Conservation (phyloP, 2,113 vertebrate genomes). For the Coregonus clupeaformis region DNA sequence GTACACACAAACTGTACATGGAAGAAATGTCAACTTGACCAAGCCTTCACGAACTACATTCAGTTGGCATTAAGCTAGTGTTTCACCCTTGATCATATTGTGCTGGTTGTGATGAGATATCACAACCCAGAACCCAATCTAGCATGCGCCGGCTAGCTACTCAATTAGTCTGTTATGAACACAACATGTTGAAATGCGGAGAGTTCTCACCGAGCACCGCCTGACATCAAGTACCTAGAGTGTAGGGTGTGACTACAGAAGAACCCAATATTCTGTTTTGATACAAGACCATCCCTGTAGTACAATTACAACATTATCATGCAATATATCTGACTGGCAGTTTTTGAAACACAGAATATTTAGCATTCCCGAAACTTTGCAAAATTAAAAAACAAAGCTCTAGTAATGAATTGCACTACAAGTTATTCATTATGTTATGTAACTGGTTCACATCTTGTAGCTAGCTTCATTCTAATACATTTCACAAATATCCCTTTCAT, state of each 20-base stretch:
- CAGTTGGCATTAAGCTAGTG: slow-evolving; percentile 14
- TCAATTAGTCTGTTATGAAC: too few relatives aligned
- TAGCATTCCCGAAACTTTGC: slow-evolving; percentile 25
- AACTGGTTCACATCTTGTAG: not conserved
- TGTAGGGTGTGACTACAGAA: too few relatives aligned
- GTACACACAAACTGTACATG: not conserved
- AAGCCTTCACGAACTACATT: slow-evolving; percentile 42
- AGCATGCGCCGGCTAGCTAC: too few relatives aligned
- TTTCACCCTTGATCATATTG: slow-evolving; percentile 27
- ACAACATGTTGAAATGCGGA: not conserved
- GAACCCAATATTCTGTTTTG: not conserved
- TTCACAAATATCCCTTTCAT: slow-evolving; percentile 28
- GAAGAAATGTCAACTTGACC: not conserved
- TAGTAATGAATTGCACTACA: slow-evolving; percentile 18
- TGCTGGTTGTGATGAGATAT: slow-evolving; percentile 19
- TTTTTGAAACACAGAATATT: slow-evolving; percentile 13
- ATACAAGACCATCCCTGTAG: not conserved
- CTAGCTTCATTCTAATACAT: slow-evolving; percentile 34
- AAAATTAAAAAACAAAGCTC: slow-evolving; percentile 5
- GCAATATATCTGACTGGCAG: slow-evolving; percentile 31
- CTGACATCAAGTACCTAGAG: not conserved
- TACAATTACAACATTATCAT: slow-evolving; percentile 18
- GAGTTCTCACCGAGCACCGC: not conserved
- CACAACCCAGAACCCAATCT: not conserved
- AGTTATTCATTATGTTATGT: slow-evolving; percentile 43